These are phyloP conservation scores for Rhagonycha lutea DNA, from an alignment of 2,888 invertebrate genomes.

Conservation along the genomic window DNA sequence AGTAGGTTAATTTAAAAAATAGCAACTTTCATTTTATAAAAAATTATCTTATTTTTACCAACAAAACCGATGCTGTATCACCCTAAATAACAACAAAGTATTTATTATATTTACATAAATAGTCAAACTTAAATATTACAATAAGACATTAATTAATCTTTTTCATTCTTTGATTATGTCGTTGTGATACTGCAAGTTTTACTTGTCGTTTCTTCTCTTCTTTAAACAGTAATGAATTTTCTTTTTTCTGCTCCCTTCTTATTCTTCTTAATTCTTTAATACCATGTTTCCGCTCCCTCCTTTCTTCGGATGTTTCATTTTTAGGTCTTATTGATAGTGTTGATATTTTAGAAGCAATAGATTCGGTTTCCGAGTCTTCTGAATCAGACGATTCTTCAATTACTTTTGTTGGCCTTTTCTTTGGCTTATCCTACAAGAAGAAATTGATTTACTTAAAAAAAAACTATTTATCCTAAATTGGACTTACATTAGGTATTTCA, in stretches of 20 bases:
- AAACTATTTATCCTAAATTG: not conserved
- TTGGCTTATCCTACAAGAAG: slow-evolving; percentile 59
- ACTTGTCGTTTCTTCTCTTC: slow-evolving; percentile 82
- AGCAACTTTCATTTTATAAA: not conserved
- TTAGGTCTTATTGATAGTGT: slow-evolving; percentile 72
- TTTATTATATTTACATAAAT: not conserved
- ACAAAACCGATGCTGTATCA: not conserved
- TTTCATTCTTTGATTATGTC: not conserved
- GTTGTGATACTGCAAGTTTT: slow-evolving; percentile 62
- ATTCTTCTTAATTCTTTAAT: slow-evolving; percentile 80
- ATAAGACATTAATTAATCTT: not conserved
- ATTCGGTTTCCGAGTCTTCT: slow-evolving; percentile 65
- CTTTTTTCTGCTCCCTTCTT: slow-evolving; percentile 79
- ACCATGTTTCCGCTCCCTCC: slow-evolving; percentile 74
- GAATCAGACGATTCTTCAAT: slow-evolving; percentile 53
- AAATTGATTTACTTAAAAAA: not conserved
- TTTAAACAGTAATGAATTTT: slow-evolving; percentile 80
- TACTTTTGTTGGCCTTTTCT: slow-evolving; percentile 66
- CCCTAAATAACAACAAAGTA: not conserved
- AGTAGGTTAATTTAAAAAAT: not conserved
- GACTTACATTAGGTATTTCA: slow-evolving; percentile 67
- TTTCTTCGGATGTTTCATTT: slow-evolving; percentile 78
- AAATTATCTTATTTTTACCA: not conserved
- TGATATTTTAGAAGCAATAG: slow-evolving; percentile 70
- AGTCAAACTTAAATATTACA: not conserved